Evolutionary conservation across 2,888 invertebrate genomes (phyloP).

Genomic region (Strigamia transsilvanica): DNA sequence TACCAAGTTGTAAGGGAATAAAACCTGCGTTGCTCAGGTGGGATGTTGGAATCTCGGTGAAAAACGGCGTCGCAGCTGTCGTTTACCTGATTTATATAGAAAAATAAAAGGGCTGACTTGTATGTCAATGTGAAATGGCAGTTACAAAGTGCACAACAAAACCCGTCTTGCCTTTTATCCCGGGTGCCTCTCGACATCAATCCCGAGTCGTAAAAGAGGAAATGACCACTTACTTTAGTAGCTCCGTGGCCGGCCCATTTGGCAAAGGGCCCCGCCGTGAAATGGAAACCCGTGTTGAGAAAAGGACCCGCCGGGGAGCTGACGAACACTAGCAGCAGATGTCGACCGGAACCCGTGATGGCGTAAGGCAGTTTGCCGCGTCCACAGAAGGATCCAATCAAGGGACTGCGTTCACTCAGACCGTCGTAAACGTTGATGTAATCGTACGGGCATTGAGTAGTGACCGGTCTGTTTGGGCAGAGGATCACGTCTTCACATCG

Average conservation of each 20-base stretch:
- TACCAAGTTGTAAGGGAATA: constrained; percentile 94
- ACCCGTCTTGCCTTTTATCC: not conserved
- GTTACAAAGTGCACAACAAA: constrained; percentile 31
- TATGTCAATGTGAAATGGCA: not conserved
- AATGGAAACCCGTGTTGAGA: constrained; percentile 91
- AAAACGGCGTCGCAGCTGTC: constrained; percentile 55
- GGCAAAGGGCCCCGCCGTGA: constrained; percentile 77
- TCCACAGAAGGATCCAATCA: constrained; percentile 75
- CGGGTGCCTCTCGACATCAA: constrained; percentile 29
- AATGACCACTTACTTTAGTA: constrained; percentile 53
- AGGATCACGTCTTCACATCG: constrained; percentile 94
- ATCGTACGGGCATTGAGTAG: constrained; percentile 80
- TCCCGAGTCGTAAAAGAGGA: constrained; percentile 4
- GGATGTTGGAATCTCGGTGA: constrained; percentile 52
- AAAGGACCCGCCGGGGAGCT: constrained; percentile 70
- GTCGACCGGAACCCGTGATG: constrained; percentile 83
- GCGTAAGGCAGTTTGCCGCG: constrained; percentile 94
- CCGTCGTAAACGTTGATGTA: constrained; percentile 90
- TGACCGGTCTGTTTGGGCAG: constrained; percentile 90
- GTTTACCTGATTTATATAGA: constrained; percentile 35
- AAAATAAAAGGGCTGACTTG: not conserved
- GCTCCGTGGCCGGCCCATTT: constrained; percentile 55
- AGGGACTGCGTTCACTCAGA: constrained; percentile 83
- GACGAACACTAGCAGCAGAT: constrained; percentile 61
- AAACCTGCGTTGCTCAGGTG: constrained; percentile 66